phyloP scores from a whole-genome alignment of 1,140 invertebrate species.

The Wiebesia pumilae region DNA sequence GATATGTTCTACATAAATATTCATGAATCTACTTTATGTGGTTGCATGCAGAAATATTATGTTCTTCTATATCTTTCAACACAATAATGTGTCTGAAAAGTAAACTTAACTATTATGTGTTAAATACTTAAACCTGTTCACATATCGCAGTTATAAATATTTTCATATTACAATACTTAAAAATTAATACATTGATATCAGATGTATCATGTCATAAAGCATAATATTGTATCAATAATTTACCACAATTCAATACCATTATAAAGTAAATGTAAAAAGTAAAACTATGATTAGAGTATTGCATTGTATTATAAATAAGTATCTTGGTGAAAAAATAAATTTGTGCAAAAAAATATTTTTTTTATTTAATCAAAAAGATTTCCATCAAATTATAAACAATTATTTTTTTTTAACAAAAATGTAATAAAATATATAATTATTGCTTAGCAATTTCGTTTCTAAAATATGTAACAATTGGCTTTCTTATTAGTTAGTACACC shows the following conservation, averaged over 20 bases:
- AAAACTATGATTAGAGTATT: not conserved
- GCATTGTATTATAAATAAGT: not conserved
- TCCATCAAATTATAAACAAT: conserved; percentile 17
- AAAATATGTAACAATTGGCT: not conserved
- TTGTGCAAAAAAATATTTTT: conserved; percentile 9
- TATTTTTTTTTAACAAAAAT: not conserved
- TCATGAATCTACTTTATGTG: conserved; percentile 4
- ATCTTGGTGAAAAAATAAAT: conserved; percentile 29
- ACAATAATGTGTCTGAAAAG: conserved; percentile 19
- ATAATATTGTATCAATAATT: conserved; percentile 17
- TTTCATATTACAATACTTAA: conserved; percentile 17
- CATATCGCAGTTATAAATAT: not conserved
- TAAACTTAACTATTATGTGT: not conserved
- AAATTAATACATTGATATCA: not conserved
- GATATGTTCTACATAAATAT: conserved; percentile 29
- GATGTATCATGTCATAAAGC: conserved; percentile 15
- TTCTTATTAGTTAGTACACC: not conserved
- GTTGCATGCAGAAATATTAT: not conserved
- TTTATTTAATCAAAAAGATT: conserved; percentile 39
- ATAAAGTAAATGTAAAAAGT: not conserved
- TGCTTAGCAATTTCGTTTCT: not conserved
- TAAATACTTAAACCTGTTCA: conserved; percentile 8
- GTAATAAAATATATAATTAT: conserved; percentile 29
- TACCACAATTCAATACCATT: conserved; percentile 11
- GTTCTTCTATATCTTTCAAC: conserved; percentile 23